These are phyloP conservation scores for Leucopsar rothschildi DNA, from an alignment of 2,113 vertebrate species.

Conservation along the genomic window DNA sequence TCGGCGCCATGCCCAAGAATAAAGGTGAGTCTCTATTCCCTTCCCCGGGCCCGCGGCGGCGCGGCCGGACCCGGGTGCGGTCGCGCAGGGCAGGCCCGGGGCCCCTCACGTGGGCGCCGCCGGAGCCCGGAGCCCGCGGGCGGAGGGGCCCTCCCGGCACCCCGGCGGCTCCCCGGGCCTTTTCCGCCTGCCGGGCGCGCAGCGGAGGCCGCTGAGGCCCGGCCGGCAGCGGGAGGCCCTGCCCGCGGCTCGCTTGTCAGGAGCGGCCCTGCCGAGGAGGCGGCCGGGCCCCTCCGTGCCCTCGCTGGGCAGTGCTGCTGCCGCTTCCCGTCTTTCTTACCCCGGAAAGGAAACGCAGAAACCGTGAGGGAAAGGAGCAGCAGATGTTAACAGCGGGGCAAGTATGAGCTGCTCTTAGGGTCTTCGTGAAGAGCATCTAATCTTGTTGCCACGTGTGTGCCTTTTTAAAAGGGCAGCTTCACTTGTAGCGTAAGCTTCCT, in stretches of 20 bases:
- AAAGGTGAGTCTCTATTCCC: no score
- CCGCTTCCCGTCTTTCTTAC: neutral
- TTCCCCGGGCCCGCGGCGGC: no score
- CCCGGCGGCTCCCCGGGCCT: no score
- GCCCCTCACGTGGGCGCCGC: neutral
- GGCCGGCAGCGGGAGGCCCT: neutral
- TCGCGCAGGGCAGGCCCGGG: neutral
- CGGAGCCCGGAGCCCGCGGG: neutral
- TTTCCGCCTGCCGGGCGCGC: neutral
- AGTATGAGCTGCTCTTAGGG: neutral
- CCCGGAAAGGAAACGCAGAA: no score
- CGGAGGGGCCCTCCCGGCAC: neutral
- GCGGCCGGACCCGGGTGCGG: no score
- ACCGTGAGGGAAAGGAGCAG: neutral
- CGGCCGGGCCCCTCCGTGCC: neutral
- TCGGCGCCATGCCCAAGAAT: no score
- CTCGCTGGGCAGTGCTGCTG: neutral
- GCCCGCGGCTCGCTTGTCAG: neutral
- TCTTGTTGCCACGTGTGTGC: neutral
- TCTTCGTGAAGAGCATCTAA: neutral
- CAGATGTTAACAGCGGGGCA: no score
- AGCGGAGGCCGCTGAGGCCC: neutral
- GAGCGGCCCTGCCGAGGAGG: neutral
- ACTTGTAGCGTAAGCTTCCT: accelerated
- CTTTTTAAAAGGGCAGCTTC: neutral